These are phyloP conservation scores for Nasonovia ribisnigri DNA, from an alignment of 2,888 invertebrate species.

Conservation along the genomic window DNA sequence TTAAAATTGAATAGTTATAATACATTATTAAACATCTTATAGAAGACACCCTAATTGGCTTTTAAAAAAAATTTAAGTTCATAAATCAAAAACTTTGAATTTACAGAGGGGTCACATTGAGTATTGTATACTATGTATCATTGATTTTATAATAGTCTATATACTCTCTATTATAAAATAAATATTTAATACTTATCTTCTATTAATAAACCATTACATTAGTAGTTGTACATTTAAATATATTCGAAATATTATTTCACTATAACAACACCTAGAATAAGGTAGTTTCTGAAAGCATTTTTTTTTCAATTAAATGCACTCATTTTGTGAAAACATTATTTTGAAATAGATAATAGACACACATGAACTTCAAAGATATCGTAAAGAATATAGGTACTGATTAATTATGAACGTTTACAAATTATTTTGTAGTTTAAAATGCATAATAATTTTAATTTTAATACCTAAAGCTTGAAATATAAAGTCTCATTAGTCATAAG, in stretches of 20 bases:
- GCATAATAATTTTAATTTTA: neutral
- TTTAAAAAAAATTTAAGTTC: neutral
- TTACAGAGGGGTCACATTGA: neutral
- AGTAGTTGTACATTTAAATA: neutral
- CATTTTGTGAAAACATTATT: neutral
- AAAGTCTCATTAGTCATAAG: neutral
- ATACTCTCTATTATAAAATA: neutral
- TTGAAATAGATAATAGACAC: neutral
- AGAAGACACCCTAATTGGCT: neutral
- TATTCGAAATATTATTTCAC: neutral
- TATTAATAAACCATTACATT: neutral
- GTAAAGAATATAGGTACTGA: neutral
- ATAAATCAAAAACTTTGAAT: conserved; percentile 10
- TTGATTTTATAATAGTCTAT: neutral
- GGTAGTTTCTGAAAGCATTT: neutral
- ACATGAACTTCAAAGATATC: neutral
- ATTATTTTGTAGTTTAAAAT: neutral
- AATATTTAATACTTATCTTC: neutral
- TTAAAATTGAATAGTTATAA: neutral
- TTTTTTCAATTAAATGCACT: neutral
- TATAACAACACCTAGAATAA: neutral
- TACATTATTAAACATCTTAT: neutral
- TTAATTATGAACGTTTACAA: neutral
- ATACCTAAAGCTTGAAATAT: neutral
- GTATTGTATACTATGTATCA: neutral